Conservation (phyloP, 2,888 invertebrate genomes). For the Trilocha varians region DNA sequence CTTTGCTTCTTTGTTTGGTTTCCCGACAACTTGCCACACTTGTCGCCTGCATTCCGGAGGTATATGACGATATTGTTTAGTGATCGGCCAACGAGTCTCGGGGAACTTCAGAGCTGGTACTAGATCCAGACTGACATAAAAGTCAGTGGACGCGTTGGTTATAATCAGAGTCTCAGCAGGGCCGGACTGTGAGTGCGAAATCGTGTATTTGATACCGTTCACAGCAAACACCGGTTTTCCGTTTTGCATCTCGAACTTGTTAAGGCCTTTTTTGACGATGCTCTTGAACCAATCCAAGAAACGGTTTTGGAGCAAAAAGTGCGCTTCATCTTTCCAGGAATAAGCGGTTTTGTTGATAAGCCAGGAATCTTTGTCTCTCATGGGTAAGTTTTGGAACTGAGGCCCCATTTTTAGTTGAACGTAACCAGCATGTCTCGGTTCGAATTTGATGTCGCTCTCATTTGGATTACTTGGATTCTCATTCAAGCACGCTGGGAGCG, state of each 20-base stretch:
- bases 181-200: constrained; percentile 42
- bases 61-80: constrained; percentile 24
- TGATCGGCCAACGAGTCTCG: constrained; percentile 49
- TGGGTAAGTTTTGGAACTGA: constrained; percentile 36
- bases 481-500: constrained; percentile 51
- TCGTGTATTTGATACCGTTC: constrained; percentile 46
- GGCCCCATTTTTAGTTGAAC: constrained; percentile 51
- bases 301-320: constrained; percentile 53
- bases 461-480: constrained; percentile 18
- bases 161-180: constrained; percentile 72
- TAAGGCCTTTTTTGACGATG: constrained; percentile 51
- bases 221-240: constrained; percentile 20
- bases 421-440: constrained; percentile 52
- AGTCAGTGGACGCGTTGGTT: constrained; percentile 22
- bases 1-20: constrained; percentile 33
- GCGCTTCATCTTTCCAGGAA: constrained; percentile 45
- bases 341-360: constrained; percentile 41
- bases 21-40: constrained; percentile 61
- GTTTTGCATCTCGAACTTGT: constrained; percentile 22
- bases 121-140: constrained; percentile 62
- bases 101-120: constrained; percentile 68
- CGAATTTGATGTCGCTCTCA: constrained; percentile 46
- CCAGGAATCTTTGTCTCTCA: constrained; percentile 34
- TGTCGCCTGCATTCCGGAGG: constrained; percentile 27
- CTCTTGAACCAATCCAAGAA: constrained; percentile 72